Base-by-base conservation (phyloP, 2,113 vertebrate species). In the Tamias sibiricus region DNA sequence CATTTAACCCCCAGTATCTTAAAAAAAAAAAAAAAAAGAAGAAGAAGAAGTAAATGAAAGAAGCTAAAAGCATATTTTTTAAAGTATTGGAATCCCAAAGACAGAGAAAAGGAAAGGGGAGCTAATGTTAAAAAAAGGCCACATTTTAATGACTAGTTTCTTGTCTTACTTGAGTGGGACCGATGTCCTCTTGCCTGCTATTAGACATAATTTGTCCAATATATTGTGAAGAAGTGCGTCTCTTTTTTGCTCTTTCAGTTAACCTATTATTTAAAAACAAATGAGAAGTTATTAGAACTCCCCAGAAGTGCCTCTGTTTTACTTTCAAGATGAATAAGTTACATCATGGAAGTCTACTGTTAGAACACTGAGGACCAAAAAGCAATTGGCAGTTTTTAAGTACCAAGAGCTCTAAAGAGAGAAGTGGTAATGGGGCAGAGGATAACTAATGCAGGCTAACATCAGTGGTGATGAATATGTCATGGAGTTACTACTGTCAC, bases 161-260 rank as follows among this genome's bases (percentile, higher is more conserved):
- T 97, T 90, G 77, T 74, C 98, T 98, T 98, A 98, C 98, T 97
- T 98, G 97, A 90, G 22, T 83, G 79, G 94, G 68, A 72, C 66
- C 47, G 90, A 71, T 86, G 94, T 98, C 97, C 69, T 98, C 97
- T 84, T 95, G 97, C 71, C 84, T 97, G 94, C 54, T 97, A 52
- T 96, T 98, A 92, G 94, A 59, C 66, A 94, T 52, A 87, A 83
- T 20, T 59, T 97, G 98, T 96, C 94, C 96, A 89, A 87, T 62
- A 90, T 90, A 85, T n/a, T 98, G 97, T 96, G 96, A 98, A 95
- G 97, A 92, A 86, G 97, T 97, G 9, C 54, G 91, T 86, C 97
- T 98, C 95, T 97, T 98, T 97, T 98, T 98, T 37, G 80, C 93
- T 96, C 98, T 98, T 96, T 98, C 98, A 92, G 95, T 90, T 96